Base-by-base conservation (phyloP, 2,113 vertebrate genomes). In the Uria lomvia region DNA sequence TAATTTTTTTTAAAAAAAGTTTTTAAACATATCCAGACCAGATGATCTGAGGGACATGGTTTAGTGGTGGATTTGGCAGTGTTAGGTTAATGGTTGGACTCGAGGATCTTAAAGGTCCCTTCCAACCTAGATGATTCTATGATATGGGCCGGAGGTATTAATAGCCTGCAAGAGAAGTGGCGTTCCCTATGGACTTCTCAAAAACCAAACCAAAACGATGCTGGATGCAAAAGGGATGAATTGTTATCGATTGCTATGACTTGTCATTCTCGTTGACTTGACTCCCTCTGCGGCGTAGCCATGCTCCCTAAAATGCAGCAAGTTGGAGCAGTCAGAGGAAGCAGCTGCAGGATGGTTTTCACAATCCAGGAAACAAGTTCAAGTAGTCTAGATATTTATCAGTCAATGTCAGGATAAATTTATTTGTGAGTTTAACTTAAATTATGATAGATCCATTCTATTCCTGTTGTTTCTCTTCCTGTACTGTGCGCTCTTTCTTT, bases 401-500 rank as follows among this genome's bases (percentile, higher is more conserved):
- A 93, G 86, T 90, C 97, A 70, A 7, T 14, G 90, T 62, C 88
- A 76, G 83, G 80, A 50, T 56, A 49, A 93, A 95, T 96, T 94
- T 95, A 91, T 65, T 67, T 55, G 63, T 0, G 3, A 92, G 58
- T 47, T 77, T 65, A 73, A 85, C 89, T 86, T 86, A 71, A 94
- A 94, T 91, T 71, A 83, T 91, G 94, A 92, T 92, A 3, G 78
- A 92, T 94, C 80, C 49, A 11, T 77, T 93, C 90, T 55, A 24
- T 86, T 85, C 72, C 86, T 68, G 80, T 93, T 91, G 58, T 87
- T 94, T 92, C 59, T 79, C 75, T 94, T 96, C 91, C 88, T 92
- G 90, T n/a, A 3, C 92, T 22, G 55, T 71, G 94, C 77, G 86
- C 70, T 86, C 93, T 94, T 95, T 76, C 92, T 91, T 96, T 97